A percentile compares a stretch with the other conserved stretches of the same genome.
Evolutionary conservation across 2,888 invertebrate genomes (phyloP).

Genomic region (Tachina lurida): DNA sequence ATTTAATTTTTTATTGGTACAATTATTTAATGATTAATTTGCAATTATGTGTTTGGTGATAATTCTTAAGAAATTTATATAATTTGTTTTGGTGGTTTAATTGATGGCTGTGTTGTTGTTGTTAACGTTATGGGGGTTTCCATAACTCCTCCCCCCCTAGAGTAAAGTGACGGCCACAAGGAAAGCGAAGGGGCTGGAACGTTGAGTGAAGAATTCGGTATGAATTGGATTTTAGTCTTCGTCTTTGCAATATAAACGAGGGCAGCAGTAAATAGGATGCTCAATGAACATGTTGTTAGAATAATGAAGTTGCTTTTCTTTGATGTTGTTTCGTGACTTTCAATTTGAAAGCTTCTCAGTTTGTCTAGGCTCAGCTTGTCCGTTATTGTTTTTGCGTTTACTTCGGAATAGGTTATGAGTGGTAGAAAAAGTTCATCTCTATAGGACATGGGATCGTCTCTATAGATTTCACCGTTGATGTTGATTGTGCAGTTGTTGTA

Average conservation of each 20-base stretch:
- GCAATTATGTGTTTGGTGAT: too few species aligned
- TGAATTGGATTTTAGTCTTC: conserved; percentile 5
- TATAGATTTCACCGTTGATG: background rate
- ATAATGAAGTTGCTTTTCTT: conserved; percentile 6
- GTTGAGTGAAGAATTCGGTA: background rate
- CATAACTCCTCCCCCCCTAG: too few species aligned
- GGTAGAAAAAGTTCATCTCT: conserved; percentile 11
- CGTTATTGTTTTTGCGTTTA: conserved; percentile 4
- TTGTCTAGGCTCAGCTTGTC: conserved; percentile 1
- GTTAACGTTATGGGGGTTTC: too few species aligned
- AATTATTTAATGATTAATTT: too few species aligned
- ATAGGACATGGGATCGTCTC: background rate
- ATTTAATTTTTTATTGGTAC: too few species aligned
- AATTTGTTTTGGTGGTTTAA: too few species aligned
- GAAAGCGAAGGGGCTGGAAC: too few species aligned
- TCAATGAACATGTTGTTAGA: background rate
- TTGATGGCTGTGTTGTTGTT: too few species aligned
- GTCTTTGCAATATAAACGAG: conserved; percentile 3
- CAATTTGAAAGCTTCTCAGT: conserved; percentile 2
- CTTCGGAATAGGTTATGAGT: background rate
- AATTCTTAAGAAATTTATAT: too few species aligned
- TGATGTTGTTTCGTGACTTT: conserved; percentile 2
- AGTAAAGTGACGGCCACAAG: too few species aligned
- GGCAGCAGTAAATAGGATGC: background rate
- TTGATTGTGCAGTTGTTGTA: conserved; percentile 27